Base-by-base conservation (phyloP, 2,797 vertebrate genomes). In the Gobionotothen gibberifrons region DNA sequence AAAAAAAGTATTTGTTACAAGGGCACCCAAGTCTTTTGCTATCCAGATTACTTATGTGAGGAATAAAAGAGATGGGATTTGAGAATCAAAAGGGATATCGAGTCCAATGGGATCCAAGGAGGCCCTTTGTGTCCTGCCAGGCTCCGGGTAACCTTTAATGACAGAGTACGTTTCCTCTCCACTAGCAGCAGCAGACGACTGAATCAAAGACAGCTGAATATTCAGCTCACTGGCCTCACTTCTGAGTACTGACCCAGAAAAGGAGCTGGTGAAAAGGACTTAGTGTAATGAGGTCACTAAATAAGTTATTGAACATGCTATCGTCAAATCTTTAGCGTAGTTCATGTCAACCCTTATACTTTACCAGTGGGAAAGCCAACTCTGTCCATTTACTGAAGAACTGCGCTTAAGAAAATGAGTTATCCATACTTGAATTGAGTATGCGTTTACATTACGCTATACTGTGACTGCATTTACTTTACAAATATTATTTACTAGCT, bases 91-190 rank as follows among this genome's bases (percentile, higher is more conserved):
- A 65, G 3, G 11, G 32, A 61, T 49, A 51, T 75, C 26, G 53
- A 54, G 78, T 64, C 67, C 60, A n/a, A 19, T 61, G 21, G 48
- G 58, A 70, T 70, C 56, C 58, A 68, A 71, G n/a, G 44, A 58
- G 16, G 29, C 17, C 36, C 61, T 56, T 22, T 57, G 53, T 67
- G 32, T 60, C 32, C 72, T 60, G 36, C 58, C 69, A 60, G 61
- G 40, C 59, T 74, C 44, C 59, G 42, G 65, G 65, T 80, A 52
- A 69, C 40, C 49, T 67, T 56, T 69, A 68, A 79, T 79, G 69
- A 80, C 53, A 59, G 66, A 83, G 49, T 67, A 43, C 15, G 1
- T 76, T 19, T 22, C 44, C 21, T 72, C 47, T 54, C 22, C 56
- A 52, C 39, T 40, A 52, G 43, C 43, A 51, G 47, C 40, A 61